phyloP scores from a whole-genome alignment of 2,888 invertebrate species.

The Dichetophora obliterata region DNA sequence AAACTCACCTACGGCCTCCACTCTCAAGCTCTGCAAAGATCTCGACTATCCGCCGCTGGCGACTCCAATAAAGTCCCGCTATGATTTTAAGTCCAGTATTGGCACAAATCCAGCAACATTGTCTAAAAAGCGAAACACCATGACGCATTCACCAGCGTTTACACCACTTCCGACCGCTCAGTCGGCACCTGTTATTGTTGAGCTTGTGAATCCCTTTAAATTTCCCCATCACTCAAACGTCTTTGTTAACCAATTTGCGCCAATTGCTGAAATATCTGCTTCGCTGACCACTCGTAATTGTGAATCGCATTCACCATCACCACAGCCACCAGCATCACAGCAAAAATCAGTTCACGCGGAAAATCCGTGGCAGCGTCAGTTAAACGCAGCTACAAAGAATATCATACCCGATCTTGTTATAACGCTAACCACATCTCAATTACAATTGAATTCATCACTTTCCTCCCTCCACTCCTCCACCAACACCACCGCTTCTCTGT shows the following conservation, averaged over 20 bases:
- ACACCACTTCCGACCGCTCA: conserved; percentile 47
- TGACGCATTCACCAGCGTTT: background rate
- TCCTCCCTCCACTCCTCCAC: background rate
- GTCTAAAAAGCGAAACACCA: conserved; percentile 27
- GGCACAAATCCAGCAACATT: conserved; percentile 27
- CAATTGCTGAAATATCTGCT: conserved; percentile 57
- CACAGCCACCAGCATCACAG: background rate
- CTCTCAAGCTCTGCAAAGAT: conserved; percentile 56
- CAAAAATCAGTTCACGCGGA: conserved; percentile 23
- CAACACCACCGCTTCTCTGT: conserved; percentile 23
- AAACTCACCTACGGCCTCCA: conserved; percentile 59
- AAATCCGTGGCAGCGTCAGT: background rate
- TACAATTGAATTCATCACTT: conserved; percentile 20
- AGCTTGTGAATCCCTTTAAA: conserved; percentile 55
- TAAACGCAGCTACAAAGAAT: background rate
- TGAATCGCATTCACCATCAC: background rate
- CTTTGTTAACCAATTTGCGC: conserved; percentile 55
- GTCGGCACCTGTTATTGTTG: conserved; percentile 53
- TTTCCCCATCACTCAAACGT: conserved; percentile 46
- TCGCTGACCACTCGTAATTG: conserved; percentile 22
- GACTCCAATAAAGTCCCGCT: background rate
- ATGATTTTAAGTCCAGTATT: background rate
- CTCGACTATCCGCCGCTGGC: conserved; percentile 43
- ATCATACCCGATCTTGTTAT: conserved; percentile 30
- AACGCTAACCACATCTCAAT: conserved; percentile 33